Percentiles rank a stretch among this genome's conserved stretches.
Evolutionary conservation across 1,140 invertebrate genomes (phyloP).

Genomic region (Whitmania pigra): DNA sequence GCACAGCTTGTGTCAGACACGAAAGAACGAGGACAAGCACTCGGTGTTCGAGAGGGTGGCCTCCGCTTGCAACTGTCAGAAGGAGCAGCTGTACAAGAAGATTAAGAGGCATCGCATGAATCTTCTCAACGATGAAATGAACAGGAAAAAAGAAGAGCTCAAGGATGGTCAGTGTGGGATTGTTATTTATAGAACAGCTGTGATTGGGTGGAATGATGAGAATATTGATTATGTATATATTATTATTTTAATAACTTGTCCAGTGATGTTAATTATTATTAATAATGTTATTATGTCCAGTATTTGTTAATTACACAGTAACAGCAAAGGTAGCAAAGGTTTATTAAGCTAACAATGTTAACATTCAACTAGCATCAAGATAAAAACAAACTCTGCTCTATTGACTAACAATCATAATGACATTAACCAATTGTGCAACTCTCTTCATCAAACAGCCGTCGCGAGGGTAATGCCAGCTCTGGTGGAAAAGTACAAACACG

Average conservation of each 20-base stretch:
- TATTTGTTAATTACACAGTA: too few relatives aligned
- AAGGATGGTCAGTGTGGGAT: not conserved
- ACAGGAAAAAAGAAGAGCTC: slow-evolving; percentile 3
- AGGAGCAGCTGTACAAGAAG: not conserved
- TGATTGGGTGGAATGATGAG: not conserved
- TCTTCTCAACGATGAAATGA: not conserved
- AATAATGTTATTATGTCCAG: too few relatives aligned
- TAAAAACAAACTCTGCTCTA: not conserved
- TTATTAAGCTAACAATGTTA: not conserved
- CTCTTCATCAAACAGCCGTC: slow-evolving; percentile 40
- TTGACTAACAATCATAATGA: not conserved
- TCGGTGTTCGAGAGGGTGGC: not conserved
- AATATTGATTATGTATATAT: not conserved
- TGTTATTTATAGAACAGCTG: not conserved
- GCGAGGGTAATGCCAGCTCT: slow-evolving; percentile 49
- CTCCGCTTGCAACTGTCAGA: not conserved
- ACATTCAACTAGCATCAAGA: not conserved
- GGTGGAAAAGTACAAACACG: slow-evolving; percentile 45
- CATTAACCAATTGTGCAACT: not conserved
- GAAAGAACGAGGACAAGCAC: not conserved
- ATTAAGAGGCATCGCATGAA: slow-evolving; percentile 3
- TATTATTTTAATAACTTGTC: not conserved
- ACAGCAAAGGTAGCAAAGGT: not conserved
- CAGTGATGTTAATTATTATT: not conserved
- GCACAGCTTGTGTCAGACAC: slow-evolving; percentile 7